Base-by-base conservation (phyloP, 2,888 invertebrate genomes). In the Doris montereyensis region DNA sequence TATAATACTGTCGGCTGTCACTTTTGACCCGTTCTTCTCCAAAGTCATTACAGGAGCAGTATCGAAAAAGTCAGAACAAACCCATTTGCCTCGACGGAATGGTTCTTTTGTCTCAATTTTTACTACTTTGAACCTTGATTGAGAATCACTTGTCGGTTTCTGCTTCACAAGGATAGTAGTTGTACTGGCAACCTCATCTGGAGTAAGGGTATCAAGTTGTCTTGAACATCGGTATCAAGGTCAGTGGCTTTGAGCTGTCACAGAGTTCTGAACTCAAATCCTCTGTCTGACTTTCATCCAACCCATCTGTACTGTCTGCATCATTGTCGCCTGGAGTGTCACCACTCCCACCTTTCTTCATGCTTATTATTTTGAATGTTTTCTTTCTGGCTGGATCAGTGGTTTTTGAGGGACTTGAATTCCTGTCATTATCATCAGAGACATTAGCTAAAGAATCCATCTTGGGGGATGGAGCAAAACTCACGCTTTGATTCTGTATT, bases 81-180 rank as follows among this genome's bases (percentile, higher is more conserved):
- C 95, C 97, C 97, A 97, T 86, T 97, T 93, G 32, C 97, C 97
- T 79, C 97, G 94, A 86, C 95, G 95, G 90, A 97, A 97, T 24
- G 97, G 97, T 92, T 97, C 96, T n/a, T 96, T 96, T 87, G 96
- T 97, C 92, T 97, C 97, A 86, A 97, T 97, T 93, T 97, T 97
- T 58, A 97, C 97, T 87, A 97, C 97, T 93, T 96, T 96, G 92
- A 97, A 97, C 84, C 97, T 93, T 92, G 94, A 90, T 74, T 89
- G 89, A 81, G 70, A 77, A 79, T 78, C 83, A 17, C 84, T 85
- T 74, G 86, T 87, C 34, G 86, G 82, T 81, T 85, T 87, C 68
- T 86, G 86, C 68, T 86, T 86, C 4, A 80, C 71, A 28, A 79
- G 71, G 17, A 76, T 79, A 13, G 79, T 79, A 5, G 76, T 72